phyloP scores from a whole-genome alignment of 2,888 invertebrate species.

The Falcaria lacertinaria region DNA sequence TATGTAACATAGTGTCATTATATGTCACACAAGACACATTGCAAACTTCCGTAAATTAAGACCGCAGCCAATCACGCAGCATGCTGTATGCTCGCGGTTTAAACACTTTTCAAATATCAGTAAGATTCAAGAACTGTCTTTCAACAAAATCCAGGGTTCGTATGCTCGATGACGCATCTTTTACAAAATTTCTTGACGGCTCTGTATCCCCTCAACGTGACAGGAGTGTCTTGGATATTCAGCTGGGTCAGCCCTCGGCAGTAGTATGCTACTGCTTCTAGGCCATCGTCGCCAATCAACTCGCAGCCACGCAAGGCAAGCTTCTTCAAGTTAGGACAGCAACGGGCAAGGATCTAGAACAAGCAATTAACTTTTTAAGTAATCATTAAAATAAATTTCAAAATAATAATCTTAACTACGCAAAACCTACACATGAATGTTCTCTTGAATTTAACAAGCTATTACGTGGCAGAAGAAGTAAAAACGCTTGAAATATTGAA shows the following conservation, averaged over 20 bases:
- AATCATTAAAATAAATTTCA: no score
- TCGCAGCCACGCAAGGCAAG: conserved; percentile 94
- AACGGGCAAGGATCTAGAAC: conserved; percentile 89
- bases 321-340: conserved; percentile 94
- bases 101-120: no score
- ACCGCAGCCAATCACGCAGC: no score
- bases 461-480: no score
- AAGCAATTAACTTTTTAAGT: neutral
- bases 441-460: no score
- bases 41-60: no score
- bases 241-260: conserved; percentile 93
- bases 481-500: no score
- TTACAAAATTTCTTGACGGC: conserved; percentile 96
- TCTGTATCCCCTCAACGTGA: conserved; percentile 92
- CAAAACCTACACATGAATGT: no score
- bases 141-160: conserved; percentile 95
- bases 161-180: conserved; percentile 95
- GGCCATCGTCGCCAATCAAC: conserved; percentile 91
- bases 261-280: conserved; percentile 92
- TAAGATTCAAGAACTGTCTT: neutral
- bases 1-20: no score
- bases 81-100: no score
- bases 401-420: no score
- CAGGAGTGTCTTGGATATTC: conserved; percentile 95
- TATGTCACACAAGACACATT: no score